A percentile compares a stretch with the other conserved stretches of the same genome.
phyloP scores from a whole-genome alignment of 2,888 invertebrate species.

The Drosophila greeni region DNA sequence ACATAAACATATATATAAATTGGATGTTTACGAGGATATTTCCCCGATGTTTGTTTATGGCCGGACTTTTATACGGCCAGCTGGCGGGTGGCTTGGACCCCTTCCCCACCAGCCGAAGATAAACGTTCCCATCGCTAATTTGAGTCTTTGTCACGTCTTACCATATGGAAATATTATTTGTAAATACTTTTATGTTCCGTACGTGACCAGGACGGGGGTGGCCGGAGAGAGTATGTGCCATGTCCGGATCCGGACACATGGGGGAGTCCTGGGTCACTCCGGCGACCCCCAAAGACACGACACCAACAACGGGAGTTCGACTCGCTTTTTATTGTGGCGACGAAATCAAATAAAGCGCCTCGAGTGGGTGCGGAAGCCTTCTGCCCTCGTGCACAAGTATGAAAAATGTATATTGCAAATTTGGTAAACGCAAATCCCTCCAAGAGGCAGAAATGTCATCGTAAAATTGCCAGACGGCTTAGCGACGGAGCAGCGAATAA shows the following conservation, averaged over 20 bases:
- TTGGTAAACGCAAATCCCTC: conserved; percentile 74
- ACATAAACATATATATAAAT: conserved; percentile 47
- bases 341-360: conserved; percentile 72
- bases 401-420: conserved; percentile 48
- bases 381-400: conserved; percentile 24
- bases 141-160: conserved; percentile 77
- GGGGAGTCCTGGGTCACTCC: conserved; percentile 40
- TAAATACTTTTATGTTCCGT: conserved; percentile 76
- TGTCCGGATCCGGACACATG: conserved; percentile 46
- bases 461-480: conserved; percentile 74
- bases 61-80: conserved; percentile 68
- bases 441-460: conserved; percentile 70
- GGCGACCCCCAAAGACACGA: conserved; percentile 1
- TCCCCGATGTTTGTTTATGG: conserved; percentile 56
- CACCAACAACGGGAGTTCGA: conserved; percentile 8
- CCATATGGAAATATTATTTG: conserved; percentile 78
- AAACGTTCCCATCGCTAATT: conserved; percentile 74
- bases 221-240: neutral
- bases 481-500: conserved; percentile 62
- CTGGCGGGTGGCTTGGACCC: conserved; percentile 29
- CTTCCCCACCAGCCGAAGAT: conserved; percentile 48
- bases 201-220: conserved; percentile 72
- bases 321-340: conserved; percentile 65
- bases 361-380: conserved; percentile 32
- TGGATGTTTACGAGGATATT: conserved; percentile 60